Evolutionary conservation across 2,113 vertebrate species (phyloP).

Genomic region (Gallinago paraguaiae): DNA sequence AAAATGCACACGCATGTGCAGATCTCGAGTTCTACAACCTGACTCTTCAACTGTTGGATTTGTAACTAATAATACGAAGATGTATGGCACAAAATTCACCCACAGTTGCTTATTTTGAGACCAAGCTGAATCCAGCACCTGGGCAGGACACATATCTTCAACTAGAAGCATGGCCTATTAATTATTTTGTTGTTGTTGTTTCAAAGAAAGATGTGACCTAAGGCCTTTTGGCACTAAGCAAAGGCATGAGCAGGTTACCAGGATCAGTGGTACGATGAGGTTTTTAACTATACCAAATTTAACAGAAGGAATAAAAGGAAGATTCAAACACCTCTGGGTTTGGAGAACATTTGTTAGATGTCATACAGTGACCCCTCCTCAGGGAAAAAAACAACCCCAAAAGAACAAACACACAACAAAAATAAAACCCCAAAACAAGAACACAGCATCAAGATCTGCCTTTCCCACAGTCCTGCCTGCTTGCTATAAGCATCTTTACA

Average conservation of each 20-base stretch:
- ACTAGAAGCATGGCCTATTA: neutral
- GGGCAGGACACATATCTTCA: neutral
- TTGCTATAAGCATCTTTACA: conserved; percentile 71
- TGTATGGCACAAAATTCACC: conserved; percentile 73
- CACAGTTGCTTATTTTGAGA: conserved; percentile 30
- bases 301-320: neutral
- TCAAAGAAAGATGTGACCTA: neutral
- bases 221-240: conserved; percentile 79
- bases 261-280: neutral
- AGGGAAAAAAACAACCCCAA: neutral
- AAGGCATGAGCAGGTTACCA: conserved; percentile 45
- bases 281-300: neutral
- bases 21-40: neutral
- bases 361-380: conserved; percentile 70
- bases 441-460: conserved; percentile 60
- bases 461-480: conserved; percentile 50
- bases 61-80: neutral
- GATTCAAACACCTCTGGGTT: conserved; percentile 23
- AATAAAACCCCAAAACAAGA: neutral
- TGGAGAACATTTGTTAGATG: neutral
- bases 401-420: neutral
- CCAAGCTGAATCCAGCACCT: conserved; percentile 11
- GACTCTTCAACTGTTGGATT: neutral
- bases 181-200: conserved; percentile 24
- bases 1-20: neutral